phyloP scores from a whole-genome alignment of 2,113 vertebrate species.

The Eurypyga helias region DNA sequence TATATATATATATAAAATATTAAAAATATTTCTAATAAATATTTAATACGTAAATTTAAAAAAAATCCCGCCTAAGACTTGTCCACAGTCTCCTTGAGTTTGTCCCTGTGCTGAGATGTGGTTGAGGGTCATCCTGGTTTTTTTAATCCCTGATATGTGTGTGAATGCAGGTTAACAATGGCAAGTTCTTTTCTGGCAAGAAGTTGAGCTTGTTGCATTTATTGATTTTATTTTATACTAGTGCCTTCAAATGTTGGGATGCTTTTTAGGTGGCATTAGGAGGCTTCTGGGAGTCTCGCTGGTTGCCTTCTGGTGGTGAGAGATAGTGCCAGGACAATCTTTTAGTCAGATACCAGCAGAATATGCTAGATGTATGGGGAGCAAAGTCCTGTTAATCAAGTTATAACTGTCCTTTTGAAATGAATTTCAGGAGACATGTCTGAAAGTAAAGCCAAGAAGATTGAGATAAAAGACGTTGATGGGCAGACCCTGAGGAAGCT shows the following conservation, averaged over 20 bases:
- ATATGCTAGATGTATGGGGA: background rate
- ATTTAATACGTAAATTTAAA: background rate
- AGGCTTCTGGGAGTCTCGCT: background rate
- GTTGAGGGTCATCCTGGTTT: background rate
- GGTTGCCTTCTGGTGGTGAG: background rate
- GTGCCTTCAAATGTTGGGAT: background rate
- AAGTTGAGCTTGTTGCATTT: background rate
- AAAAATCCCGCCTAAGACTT: background rate
- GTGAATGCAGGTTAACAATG: background rate
- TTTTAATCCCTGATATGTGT: background rate
- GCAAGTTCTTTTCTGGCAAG: background rate
- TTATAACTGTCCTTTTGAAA: conserved; percentile 16
- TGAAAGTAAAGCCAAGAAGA: conserved; percentile 93
- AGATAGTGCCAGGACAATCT: background rate
- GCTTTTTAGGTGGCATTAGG: background rate
- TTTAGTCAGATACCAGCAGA: background rate
- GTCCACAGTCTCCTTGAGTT: background rate
- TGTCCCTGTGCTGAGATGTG: background rate
- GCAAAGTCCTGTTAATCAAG: background rate
- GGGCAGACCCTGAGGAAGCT: conserved; percentile 90
- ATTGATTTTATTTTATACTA: background rate
- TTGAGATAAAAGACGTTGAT: conserved; percentile 94
- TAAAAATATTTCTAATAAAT: background rate
- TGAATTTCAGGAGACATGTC: conserved; percentile 90
- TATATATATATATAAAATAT: too few species aligned